Conservation (phyloP, 2,113 vertebrate genomes). For the Reinhardtius hippoglossoides region DNA sequence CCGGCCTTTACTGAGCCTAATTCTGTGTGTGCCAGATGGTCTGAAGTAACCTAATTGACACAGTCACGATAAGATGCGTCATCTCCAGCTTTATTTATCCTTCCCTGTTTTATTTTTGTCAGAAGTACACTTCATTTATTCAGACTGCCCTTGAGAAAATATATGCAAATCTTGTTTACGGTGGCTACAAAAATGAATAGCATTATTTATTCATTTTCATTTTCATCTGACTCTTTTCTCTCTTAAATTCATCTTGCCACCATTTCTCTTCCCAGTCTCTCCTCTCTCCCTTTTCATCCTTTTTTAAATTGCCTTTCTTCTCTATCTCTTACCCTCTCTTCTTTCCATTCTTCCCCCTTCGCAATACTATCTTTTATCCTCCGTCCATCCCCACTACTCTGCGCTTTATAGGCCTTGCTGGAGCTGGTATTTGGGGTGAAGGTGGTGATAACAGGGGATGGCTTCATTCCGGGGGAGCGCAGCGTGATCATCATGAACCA, state of each 20-base stretch:
- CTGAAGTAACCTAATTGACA: conserved; percentile 12
- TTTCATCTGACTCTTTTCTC: conserved; percentile 9
- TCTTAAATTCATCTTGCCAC: conserved; percentile 5
- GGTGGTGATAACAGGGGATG: conserved; percentile 96
- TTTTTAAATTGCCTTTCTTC: conserved; percentile 18
- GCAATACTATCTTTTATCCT: background rate
- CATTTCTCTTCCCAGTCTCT: conserved; percentile 35
- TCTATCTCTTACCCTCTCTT: background rate
- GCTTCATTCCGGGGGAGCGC: conserved; percentile 95
- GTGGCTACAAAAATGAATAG: background rate
- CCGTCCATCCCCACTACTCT: background rate
- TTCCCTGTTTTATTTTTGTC: conserved; percentile 12
- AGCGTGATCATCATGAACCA: conserved; percentile 99
- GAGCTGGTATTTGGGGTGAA: conserved; percentile 95
- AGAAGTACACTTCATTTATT: conserved; percentile 27
- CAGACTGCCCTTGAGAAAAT: background rate
- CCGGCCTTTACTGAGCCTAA: conserved; percentile 17
- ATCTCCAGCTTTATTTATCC: conserved; percentile 1
- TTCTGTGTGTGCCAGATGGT: conserved; percentile 22
- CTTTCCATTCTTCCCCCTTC: background rate
- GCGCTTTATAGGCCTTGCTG: conserved; percentile 86
- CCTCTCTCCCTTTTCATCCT: conserved; percentile 28
- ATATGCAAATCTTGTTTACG: conserved; percentile 29
- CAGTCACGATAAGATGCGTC: background rate
- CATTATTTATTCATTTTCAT: conserved; percentile 31